Conservation (phyloP, 2,888 invertebrate genomes). For the Neoascia interrupta region DNA sequence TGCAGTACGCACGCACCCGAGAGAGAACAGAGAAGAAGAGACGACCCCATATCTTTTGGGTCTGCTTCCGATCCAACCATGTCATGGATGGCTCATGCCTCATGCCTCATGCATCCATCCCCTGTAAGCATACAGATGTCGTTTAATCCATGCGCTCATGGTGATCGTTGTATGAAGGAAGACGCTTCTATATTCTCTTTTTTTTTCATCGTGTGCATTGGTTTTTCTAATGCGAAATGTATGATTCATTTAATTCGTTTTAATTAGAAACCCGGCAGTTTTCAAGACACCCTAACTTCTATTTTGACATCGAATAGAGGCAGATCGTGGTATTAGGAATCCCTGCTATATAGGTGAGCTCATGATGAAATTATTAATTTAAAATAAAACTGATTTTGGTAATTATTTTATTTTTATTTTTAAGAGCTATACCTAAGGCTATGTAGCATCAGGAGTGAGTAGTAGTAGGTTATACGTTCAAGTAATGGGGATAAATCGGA, state of each 20-base stretch:
- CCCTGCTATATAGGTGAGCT: too few relatives aligned
- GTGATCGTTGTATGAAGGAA: constrained; percentile 17
- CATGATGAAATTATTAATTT: too few relatives aligned
- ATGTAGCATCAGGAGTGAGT: too few relatives aligned
- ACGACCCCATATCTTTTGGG: constrained; percentile 1
- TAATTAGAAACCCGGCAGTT: not conserved
- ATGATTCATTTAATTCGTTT: constrained; percentile 24
- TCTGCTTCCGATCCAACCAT: constrained; percentile 35
- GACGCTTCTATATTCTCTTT: constrained; percentile 22
- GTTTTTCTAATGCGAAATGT: constrained; percentile 16
- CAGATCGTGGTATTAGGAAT: too few relatives aligned
- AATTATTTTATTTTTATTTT: too few relatives aligned
- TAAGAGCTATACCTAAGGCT: too few relatives aligned
- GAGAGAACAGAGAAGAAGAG: constrained; percentile 31
- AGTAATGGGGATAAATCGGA: too few relatives aligned
- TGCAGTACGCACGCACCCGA: constrained; percentile 43
- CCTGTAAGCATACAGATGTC: constrained; percentile 7
- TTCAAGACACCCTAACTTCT: too few relatives aligned
- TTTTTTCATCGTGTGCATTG: constrained; percentile 23
- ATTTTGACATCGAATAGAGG: too few relatives aligned
- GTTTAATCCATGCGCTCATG: constrained; percentile 41
- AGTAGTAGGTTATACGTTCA: too few relatives aligned
- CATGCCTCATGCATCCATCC: constrained; percentile 10
- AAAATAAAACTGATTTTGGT: too few relatives aligned
- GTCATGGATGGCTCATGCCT: too few relatives aligned